A percentile compares a stretch with the other conserved stretches of the same genome.
These are phyloP conservation scores for Caloenas nicobarica DNA, from an alignment of 2,113 vertebrate genomes.

Conservation along the genomic window DNA sequence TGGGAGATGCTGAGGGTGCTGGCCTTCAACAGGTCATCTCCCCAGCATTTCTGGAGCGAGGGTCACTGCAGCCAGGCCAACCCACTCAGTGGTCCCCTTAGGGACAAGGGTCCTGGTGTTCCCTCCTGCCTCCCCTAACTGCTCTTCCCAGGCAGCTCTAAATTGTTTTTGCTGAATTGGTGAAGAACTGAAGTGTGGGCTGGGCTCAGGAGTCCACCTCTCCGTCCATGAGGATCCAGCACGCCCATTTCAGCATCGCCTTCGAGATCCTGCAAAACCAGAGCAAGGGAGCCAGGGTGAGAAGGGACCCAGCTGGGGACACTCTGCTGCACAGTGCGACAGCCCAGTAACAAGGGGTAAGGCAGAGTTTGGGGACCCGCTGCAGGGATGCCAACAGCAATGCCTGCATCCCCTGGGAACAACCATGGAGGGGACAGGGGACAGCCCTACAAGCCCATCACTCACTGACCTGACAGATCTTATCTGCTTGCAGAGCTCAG, in stretches of 20 bases:
- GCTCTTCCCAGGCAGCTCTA: background rate
- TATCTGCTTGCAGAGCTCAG: background rate
- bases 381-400: background rate
- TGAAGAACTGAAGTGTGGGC: accelerated
- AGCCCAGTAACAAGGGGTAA: background rate
- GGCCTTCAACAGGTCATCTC: background rate
- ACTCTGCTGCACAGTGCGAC: accelerated
- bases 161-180: background rate
- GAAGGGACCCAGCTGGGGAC: background rate
- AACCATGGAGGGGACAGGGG: background rate
- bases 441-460: accelerated
- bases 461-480: constrained; percentile 34
- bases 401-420: background rate
- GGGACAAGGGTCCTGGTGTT: background rate
- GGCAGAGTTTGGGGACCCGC: background rate
- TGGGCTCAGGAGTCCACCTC: background rate
- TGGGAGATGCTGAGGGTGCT: background rate
- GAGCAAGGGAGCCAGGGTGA: background rate
- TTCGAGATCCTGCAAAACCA: constrained; percentile 30
- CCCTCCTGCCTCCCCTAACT: background rate
- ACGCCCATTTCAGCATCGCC: constrained; percentile 50
- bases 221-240: background rate
- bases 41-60: background rate
- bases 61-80: background rate
- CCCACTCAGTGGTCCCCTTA: background rate